These are phyloP conservation scores for Serinus canaria DNA, from an alignment of 2,113 vertebrate genomes.

Conservation along the genomic window DNA sequence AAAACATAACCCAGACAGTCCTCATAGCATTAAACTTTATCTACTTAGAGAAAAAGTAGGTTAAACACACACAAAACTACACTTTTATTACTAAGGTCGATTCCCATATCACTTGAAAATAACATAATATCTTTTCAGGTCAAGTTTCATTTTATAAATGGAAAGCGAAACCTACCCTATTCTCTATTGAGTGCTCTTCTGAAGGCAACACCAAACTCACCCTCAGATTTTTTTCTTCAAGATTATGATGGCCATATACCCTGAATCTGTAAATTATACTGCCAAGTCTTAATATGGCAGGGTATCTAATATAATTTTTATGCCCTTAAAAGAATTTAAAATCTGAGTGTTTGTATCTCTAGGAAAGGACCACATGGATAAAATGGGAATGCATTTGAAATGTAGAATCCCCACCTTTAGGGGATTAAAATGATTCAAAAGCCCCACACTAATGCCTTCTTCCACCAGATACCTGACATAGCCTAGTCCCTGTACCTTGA, in stretches of 20 bases:
- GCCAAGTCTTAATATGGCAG: neutral
- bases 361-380: neutral
- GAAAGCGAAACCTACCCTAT: neutral
- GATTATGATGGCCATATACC: neutral
- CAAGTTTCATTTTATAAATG: neutral
- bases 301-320: neutral
- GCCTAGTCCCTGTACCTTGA: neutral
- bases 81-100: neutral
- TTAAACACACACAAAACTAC: neutral
- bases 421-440: neutral
- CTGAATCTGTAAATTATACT: neutral
- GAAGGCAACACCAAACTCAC: neutral
- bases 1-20: neutral
- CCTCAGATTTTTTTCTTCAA: neutral
- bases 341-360: neutral
- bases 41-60: neutral
- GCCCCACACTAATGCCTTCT: neutral
- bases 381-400: neutral
- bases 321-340: neutral
- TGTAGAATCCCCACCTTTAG: neutral
- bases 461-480: neutral
- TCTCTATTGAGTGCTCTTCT: neutral
- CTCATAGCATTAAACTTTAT: neutral
- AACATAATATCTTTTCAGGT: neutral
- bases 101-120: neutral